Evolutionary conservation across 2,888 invertebrate species (phyloP), one percentile per base, ranked within the genome.

Genomic region (Melieria crassipennis): DNA sequence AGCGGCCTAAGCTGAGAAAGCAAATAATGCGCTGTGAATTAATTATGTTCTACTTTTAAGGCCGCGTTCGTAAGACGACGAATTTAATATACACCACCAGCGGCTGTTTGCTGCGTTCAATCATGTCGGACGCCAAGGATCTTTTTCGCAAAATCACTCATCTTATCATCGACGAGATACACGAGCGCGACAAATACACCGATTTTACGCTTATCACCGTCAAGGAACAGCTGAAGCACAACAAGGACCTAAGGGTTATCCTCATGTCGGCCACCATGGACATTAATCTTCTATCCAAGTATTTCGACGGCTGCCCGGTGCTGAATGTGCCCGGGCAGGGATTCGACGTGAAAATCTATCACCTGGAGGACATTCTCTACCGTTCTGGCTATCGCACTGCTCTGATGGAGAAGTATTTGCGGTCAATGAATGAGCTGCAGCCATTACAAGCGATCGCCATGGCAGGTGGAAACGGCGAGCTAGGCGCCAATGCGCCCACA

Each of bases 191-290:
- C 86, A 91, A 94, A 82, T 93, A 95, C 84, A 94, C 95, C 65
- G 99, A 99, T 87, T 98, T 98, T 86, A 89, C 98, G 58, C 88
- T 99, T 73, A 94, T 97, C 72, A 93, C 94, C 5, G 87, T 98
- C 66, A 90, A 93, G 56, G 94, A 96, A 82, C 90, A 92, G 10
- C 84, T 97, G 57, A 88, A 89, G 1, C 89, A 90, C 63, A 91
- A 91, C 82, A 91, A 91, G 75, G 90, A 93, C 73, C 88, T 98
- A 30, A 93, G 92, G 81, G 86, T 98, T 0, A 89, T 99, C 62
- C 90, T 99, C 60, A 98, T 99, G 98, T 98, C 98, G 4, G 98
- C 98, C 10, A 95, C 97, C 0, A 91, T 97, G 85, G 96, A 98
- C 82, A 91, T 93, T 60, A 89, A 91, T 71, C 90, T 95, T 75